Conservation (phyloP, 2,888 invertebrate genomes). For the Neoaliturus tenellus region DNA sequence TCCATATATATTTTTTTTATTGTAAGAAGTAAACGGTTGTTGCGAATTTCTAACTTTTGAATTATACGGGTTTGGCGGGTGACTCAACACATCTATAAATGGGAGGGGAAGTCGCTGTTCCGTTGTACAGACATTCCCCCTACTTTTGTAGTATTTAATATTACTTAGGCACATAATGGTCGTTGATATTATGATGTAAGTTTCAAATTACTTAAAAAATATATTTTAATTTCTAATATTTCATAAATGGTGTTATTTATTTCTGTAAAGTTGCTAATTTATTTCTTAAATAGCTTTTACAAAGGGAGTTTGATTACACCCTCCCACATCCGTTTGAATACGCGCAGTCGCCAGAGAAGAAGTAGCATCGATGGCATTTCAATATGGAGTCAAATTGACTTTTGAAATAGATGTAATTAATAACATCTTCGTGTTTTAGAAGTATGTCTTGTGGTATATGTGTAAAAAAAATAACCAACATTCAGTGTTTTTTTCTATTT, state of each 20-base stretch:
- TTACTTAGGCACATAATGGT: too few relatives aligned
- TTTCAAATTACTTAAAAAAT: too few relatives aligned
- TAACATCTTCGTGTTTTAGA: background rate
- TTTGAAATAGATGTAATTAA: background rate
- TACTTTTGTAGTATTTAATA: too few relatives aligned
- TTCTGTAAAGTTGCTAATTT: background rate
- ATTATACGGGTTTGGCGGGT: background rate
- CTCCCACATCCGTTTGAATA: background rate
- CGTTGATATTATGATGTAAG: too few relatives aligned
- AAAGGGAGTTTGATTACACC: background rate
- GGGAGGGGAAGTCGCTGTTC: background rate
- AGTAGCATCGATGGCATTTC: constrained; percentile 6
- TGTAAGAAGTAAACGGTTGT: too few relatives aligned
- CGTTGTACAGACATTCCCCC: background rate
- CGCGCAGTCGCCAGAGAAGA: background rate
- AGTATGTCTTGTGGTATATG: background rate
- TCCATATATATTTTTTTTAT: too few relatives aligned
- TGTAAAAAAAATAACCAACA: background rate
- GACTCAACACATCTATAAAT: too few relatives aligned
- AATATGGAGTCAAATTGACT: constrained; percentile 19
- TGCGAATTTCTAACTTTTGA: too few relatives aligned
- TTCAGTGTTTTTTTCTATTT: background rate
- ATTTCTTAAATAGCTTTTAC: background rate
- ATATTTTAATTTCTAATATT: too few relatives aligned
- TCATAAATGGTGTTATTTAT: too few relatives aligned